These are phyloP conservation scores for Lepeophtheirus nordmannii DNA, from an alignment of 2,888 invertebrate genomes.

Conservation along the genomic window DNA sequence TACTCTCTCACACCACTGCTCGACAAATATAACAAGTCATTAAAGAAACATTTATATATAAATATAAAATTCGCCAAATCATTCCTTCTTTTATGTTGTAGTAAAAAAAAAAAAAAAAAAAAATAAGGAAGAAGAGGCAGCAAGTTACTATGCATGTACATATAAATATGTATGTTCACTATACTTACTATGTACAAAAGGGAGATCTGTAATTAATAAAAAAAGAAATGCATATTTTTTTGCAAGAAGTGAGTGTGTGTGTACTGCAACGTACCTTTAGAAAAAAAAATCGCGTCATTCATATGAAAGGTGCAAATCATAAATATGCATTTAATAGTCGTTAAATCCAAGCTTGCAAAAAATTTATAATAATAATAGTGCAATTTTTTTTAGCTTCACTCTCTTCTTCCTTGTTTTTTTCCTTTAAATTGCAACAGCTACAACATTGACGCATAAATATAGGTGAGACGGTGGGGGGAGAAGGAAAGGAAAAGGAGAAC, in stretches of 20 bases:
- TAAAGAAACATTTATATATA: no score
- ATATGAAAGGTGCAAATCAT: slow-evolving; percentile 4
- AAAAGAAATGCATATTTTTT: not conserved
- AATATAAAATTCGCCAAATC: no score
- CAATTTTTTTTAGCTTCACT: not conserved
- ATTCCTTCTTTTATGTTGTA: no score
- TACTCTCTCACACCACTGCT: no score
- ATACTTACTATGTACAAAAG: no score
- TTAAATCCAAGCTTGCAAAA: slow-evolving; percentile 8
- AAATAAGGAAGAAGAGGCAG: not conserved
- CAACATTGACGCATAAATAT: slow-evolving; percentile 3
- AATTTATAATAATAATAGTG: not conserved
- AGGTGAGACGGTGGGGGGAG: not conserved
- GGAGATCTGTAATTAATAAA: slow-evolving; percentile 2
- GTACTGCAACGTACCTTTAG: slow-evolving; percentile 3
- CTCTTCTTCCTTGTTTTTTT: not conserved
- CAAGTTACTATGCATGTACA: not conserved
- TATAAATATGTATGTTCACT: no score
- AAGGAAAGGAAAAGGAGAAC: no score
- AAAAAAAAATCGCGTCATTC: not conserved
- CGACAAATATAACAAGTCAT: no score
- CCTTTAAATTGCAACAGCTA: not conserved
- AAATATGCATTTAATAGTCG: slow-evolving; percentile 8
- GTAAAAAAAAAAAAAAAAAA: not conserved
- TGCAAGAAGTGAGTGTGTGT: not conserved